phyloP scores from a whole-genome alignment of 2,888 invertebrate species.

The Iselma pallidipennis region DNA sequence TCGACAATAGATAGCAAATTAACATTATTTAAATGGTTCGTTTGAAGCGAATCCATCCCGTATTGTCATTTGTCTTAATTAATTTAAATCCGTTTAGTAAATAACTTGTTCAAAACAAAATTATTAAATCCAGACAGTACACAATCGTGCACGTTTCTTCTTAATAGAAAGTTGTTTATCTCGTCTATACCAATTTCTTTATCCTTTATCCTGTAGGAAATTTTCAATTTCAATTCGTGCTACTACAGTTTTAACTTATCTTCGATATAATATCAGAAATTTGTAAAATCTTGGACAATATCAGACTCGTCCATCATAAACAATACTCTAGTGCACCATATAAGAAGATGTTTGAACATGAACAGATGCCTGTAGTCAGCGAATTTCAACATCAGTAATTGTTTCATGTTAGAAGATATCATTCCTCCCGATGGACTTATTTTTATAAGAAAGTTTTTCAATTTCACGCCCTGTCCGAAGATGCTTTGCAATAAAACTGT shows the following conservation, averaged over 20 bases:
- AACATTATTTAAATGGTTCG: neutral
- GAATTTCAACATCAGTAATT: slow-evolving; percentile 38
- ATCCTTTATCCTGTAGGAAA: too few species aligned
- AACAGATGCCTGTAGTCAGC: slow-evolving; percentile 14
- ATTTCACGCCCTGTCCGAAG: slow-evolving; percentile 53
- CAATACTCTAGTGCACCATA: slow-evolving; percentile 3
- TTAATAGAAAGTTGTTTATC: neutral
- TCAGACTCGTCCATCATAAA: neutral
- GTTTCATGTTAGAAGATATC: slow-evolving; percentile 49
- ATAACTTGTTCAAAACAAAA: neutral
- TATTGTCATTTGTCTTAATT: neutral
- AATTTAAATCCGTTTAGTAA: neutral
- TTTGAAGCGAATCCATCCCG: neutral
- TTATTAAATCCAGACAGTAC: neutral
- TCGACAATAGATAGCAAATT: neutral
- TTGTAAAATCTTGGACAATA: too few species aligned
- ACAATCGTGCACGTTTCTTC: neutral
- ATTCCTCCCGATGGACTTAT: slow-evolving; percentile 42
- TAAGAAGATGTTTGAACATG: slow-evolving; percentile 10
- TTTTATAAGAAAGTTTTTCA: slow-evolving; percentile 55
- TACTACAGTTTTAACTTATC: too few species aligned
- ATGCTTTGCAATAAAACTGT: slow-evolving; percentile 50
- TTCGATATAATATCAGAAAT: too few species aligned
- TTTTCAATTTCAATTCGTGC: neutral
- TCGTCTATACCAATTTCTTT: neutral